A percentile compares a stretch with the other conserved stretches of the same genome.
Conservation (phyloP, 2,888 invertebrate genomes). For the Cylloceria caligata region DNA sequence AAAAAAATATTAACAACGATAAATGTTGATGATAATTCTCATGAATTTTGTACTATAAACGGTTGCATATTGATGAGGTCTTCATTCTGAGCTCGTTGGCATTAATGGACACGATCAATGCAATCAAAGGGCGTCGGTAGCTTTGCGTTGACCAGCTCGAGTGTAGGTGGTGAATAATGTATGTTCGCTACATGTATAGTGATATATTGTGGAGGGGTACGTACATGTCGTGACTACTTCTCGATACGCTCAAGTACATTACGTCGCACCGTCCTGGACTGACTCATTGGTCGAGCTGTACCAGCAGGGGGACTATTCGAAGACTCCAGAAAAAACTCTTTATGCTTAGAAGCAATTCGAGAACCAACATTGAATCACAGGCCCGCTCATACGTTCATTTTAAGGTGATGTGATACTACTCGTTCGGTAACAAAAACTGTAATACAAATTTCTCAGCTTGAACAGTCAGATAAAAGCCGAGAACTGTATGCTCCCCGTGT, state of each 20-base stretch:
- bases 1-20: too few relatives aligned
- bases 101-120: slow-evolving; percentile 66
- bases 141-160: slow-evolving; percentile 36
- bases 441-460: too few relatives aligned
- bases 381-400: too few relatives aligned
- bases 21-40: background rate
- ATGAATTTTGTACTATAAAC: background rate
- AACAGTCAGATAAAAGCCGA: too few relatives aligned
- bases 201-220: slow-evolving; percentile 23
- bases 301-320: background rate
- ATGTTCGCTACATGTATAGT: background rate
- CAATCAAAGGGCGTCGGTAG: slow-evolving; percentile 67
- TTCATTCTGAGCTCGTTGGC: slow-evolving; percentile 52
- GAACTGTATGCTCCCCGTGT: too few relatives aligned
- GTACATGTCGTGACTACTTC: slow-evolving; percentile 64
- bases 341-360: too few relatives aligned
- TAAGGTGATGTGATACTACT: too few relatives aligned
- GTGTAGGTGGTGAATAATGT: slow-evolving; percentile 42
- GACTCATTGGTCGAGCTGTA: slow-evolving; percentile 3
- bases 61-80: slow-evolving; percentile 56
- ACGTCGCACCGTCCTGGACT: background rate
- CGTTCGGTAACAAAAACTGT: too few relatives aligned
- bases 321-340: background rate
- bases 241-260: slow-evolving; percentile 59
- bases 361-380: too few relatives aligned